Conservation (phyloP, 2,113 vertebrate genomes). For the Rallus limicola region DNA sequence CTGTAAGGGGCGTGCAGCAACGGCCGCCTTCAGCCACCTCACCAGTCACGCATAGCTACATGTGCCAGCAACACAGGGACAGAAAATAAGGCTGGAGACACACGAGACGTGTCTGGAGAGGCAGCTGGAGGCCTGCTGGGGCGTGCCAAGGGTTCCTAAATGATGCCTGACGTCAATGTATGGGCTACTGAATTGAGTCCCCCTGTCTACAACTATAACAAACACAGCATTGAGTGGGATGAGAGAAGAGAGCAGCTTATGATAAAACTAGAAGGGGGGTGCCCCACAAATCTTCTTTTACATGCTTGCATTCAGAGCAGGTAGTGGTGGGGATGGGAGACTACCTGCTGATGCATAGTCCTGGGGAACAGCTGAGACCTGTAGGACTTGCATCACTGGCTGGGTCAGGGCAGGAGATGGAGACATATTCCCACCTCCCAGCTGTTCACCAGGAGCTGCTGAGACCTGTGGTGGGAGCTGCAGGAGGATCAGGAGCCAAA, state of each 20-base stretch:
- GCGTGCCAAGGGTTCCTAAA: background rate
- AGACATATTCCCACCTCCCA: background rate
- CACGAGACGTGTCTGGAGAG: background rate
- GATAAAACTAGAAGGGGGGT: background rate
- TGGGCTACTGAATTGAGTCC: background rate
- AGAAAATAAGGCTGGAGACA: background rate
- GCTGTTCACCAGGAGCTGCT: background rate
- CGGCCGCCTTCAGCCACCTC: background rate
- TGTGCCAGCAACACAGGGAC: background rate
- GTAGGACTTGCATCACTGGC: background rate
- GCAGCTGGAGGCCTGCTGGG: background rate
- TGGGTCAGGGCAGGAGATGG: background rate
- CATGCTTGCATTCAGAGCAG: fast-evolving
- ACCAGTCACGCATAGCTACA: background rate
- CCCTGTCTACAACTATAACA: background rate
- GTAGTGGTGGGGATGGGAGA: background rate
- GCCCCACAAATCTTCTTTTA: background rate
- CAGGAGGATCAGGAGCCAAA: background rate
- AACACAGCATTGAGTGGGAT: background rate
- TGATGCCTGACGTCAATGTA: fast-evolving
- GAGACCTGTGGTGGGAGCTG: background rate
- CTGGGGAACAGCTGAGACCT: background rate
- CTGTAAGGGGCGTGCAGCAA: fast-evolving
- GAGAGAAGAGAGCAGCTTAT: background rate
- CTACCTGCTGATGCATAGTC: background rate